Base-by-base conservation (phyloP, 2,888 invertebrate species). In the Oscheius sp. region DNA sequence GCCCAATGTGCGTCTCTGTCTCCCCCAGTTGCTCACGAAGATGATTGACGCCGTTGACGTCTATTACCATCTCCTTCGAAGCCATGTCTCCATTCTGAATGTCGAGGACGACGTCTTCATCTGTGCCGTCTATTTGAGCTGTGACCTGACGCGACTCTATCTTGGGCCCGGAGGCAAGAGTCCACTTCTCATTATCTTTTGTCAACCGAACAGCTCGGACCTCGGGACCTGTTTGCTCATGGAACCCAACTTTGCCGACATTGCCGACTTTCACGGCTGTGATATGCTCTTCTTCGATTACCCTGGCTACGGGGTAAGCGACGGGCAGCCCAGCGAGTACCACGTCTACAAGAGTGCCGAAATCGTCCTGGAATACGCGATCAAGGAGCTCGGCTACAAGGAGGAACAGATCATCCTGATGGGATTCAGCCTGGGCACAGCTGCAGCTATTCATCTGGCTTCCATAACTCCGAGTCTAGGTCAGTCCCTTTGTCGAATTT, bases 161-260 rank as follows among this genome's bases (percentile, higher is more conserved):
- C 70, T 73, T 35, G 21, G 33, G 11, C n/a, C 13, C 9, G 42
- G 35, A 13, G 55, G 47, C n/a, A 73, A 78, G 5, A 80, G 81
- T 10, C 83, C 83, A 1, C 76, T 77, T 33, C 77, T 83, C 29
- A 78, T 83, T 33, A 80, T 83, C 70, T 83, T 81, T 65, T 76
- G 79, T 21, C 83, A 83, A 66, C 83, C 83, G 29, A 83, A 83
- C 57, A 78, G 78, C 10, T 81, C 83, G 1, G 83, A 83, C 66
- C 75, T 83, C 21, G 83, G 83, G 10, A 73, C 76, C 51, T 81
- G 81, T 47, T 74, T 83, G 13, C 76, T 83, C 74, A 83, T 81
- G 80, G 83, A 83, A 62, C 83, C 83, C 42, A 83, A 83, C 55
- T 79, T 81, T 70, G 82, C 80, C 13, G 83, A 83, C 53, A 83